These are phyloP conservation scores for Corythaeola cristata DNA, from an alignment of 2,113 vertebrate species.

Conservation along the genomic window DNA sequence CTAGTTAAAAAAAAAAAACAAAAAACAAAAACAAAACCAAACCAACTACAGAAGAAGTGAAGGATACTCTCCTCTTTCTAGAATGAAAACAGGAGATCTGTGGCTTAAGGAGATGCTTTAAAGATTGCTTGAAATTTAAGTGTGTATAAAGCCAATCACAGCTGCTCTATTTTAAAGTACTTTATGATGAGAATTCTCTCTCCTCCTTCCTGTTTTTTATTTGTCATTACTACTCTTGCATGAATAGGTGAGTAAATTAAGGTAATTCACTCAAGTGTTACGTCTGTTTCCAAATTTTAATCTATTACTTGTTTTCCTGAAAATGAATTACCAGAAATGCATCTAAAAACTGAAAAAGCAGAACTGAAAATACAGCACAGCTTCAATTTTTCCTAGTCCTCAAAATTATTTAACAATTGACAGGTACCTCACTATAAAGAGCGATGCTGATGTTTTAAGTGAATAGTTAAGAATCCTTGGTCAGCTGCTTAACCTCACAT, in stretches of 20 bases:
- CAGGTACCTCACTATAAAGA: neutral
- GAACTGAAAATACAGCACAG: neutral
- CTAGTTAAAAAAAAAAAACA: neutral
- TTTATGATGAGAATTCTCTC: neutral
- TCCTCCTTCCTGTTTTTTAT: neutral
- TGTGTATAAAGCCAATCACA: neutral
- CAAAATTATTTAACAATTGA: neutral
- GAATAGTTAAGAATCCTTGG: neutral
- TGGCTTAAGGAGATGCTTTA: neutral
- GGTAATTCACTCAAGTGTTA: neutral
- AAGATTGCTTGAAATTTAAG: neutral
- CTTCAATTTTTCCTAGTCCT: neutral
- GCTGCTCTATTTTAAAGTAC: neutral
- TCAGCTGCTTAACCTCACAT: neutral
- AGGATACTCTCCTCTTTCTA: neutral
- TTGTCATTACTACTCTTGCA: neutral
- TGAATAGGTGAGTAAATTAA: neutral
- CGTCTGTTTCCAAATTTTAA: neutral
- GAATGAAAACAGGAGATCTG: neutral
- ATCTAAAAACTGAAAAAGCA: neutral
- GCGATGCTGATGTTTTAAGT: neutral
- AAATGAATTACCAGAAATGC: neutral
- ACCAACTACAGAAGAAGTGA: neutral
- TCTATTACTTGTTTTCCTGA: neutral
- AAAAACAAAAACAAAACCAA: too few species aligned